phyloP scores from a whole-genome alignment of 2,113 vertebrate species.

The Hystrix brachyura region DNA sequence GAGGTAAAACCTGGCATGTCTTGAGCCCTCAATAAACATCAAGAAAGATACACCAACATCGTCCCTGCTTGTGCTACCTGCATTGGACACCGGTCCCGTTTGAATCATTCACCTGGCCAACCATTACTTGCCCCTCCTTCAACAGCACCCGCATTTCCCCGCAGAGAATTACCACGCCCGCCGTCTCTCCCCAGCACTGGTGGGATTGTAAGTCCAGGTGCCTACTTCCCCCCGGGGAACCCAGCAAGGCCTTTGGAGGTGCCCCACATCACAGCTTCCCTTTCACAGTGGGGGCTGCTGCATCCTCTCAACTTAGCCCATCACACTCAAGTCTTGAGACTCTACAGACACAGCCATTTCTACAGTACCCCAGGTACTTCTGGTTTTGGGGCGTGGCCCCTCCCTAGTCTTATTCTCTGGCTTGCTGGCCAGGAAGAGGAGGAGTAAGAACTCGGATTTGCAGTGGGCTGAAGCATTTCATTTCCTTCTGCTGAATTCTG shows the following conservation, averaged over 20 bases:
- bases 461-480: not conserved
- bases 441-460: not conserved
- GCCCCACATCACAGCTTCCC: too few relatives aligned
- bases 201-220: not conserved
- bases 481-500: slow-evolving; percentile 35
- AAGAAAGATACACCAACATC: fast-evolving
- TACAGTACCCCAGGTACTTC: not conserved
- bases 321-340: not conserved
- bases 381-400: not conserved
- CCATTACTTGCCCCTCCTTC: not conserved
- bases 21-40: not conserved
- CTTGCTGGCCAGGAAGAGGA: not conserved
- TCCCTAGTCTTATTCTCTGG: not conserved
- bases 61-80: not conserved
- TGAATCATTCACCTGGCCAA: not conserved
- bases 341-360: not conserved
- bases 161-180: not conserved
- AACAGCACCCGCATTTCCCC: not conserved
- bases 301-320: not conserved
- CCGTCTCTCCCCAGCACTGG: not conserved
- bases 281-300: not conserved
- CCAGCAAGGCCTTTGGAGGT: not conserved
- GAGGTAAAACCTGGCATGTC: not conserved
- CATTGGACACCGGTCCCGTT: not conserved
- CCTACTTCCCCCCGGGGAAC: not conserved